These are phyloP conservation scores for Phalloptychus januarius DNA, from an alignment of 2,797 vertebrate genomes.

Conservation along the genomic window DNA sequence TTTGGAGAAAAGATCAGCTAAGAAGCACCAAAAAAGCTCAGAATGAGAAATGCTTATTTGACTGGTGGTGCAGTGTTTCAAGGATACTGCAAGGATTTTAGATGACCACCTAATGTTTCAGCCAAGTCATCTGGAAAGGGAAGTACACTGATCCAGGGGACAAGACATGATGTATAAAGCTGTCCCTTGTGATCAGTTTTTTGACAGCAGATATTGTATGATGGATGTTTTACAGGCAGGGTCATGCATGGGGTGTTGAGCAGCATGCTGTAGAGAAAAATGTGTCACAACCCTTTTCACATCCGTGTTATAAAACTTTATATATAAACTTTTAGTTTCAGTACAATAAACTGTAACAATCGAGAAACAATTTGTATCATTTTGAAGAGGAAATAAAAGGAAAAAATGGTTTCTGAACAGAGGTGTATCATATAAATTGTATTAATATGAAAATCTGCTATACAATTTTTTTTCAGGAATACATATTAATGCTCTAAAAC, in stretches of 20 bases:
- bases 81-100: conserved; percentile 8
- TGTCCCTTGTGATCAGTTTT: conserved; percentile 58
- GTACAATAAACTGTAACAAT: not conserved
- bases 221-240: conserved; percentile 65
- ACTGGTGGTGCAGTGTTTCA: not conserved
- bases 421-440: not conserved
- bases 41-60: not conserved
- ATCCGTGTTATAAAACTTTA: conserved; percentile 28
- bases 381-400: not conserved
- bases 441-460: not conserved
- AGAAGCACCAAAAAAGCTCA: not conserved
- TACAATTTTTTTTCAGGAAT: not conserved
- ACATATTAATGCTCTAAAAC: not conserved
- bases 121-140: conserved; percentile 27
- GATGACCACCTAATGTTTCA: conserved; percentile 43
- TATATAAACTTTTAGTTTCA: conserved; percentile 4
- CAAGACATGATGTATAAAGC: conserved; percentile 52
- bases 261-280: conserved; percentile 27
- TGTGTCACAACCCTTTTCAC: conserved; percentile 16
- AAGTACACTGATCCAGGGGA: conserved; percentile 46
- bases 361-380: not conserved
- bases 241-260: conserved; percentile 28
- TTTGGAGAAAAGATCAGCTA: not conserved
- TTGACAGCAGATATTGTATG: conserved; percentile 73
- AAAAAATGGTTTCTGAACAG: conserved; percentile 2